phyloP scores from a whole-genome alignment of 2,888 invertebrate species.

The Lysandra coridon region DNA sequence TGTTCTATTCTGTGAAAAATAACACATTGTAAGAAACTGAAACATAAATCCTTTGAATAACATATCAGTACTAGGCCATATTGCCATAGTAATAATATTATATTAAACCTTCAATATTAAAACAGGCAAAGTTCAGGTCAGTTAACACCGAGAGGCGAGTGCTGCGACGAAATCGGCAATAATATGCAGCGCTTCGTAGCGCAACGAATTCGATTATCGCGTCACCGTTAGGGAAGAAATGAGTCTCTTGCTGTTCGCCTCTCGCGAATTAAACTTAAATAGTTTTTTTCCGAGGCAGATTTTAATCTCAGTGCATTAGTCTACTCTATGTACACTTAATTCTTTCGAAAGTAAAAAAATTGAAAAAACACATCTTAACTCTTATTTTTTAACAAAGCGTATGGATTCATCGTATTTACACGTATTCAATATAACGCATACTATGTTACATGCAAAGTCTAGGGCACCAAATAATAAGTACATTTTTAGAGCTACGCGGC shows the following conservation, averaged over 20 bases:
- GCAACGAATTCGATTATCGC: background rate
- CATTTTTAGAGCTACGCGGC: slow-evolving; percentile 47
- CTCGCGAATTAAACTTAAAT: background rate
- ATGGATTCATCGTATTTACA: slow-evolving; percentile 79
- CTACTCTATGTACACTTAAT: slow-evolving; percentile 66
- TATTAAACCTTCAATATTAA: no score
- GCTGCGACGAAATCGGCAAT: background rate
- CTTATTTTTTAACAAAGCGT: slow-evolving; percentile 77
- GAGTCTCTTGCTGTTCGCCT: background rate
- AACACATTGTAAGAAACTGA: background rate
- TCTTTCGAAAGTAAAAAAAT: slow-evolving; percentile 73
- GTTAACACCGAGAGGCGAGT: background rate
- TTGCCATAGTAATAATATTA: no score
- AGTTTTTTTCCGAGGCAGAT: background rate
- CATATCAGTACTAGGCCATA: no score
- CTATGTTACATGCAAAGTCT: slow-evolving; percentile 66
- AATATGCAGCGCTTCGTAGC: background rate
- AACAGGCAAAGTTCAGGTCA: background rate
- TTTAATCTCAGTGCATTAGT: slow-evolving; percentile 63
- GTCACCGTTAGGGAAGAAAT: background rate
- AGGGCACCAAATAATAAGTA: slow-evolving; percentile 74
- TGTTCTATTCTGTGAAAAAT: background rate
- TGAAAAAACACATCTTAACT: slow-evolving; percentile 76
- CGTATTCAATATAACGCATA: slow-evolving; percentile 61
- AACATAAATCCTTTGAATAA: background rate